Evolutionary conservation across 2,113 vertebrate genomes (phyloP), one percentile per base, ranked within the genome.

Genomic region (Desmodus rotundus): DNA sequence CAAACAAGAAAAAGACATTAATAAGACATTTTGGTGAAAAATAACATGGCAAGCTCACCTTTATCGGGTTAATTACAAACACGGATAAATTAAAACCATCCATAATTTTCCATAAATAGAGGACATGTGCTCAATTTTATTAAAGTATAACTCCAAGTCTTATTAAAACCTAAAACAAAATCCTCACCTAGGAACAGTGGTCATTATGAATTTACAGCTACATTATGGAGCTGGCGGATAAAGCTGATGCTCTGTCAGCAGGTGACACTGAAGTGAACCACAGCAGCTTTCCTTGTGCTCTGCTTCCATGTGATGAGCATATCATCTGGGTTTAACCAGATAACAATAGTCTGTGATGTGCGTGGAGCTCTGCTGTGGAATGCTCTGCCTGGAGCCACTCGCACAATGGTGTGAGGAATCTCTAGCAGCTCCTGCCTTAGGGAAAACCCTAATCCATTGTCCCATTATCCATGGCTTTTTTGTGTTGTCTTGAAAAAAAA

Each of bases 1-100:
- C 77, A 87, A 9, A 28, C 41, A 92, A 96, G 82, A 67, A 36
- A 95, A 95, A 74, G 86, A 96, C 56, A 86, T 87, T n/a, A 94
- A 24, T 12, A 47, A 22, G 31, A 58, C 63, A 24, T 91, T 67
- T 77, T 3, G 0, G 19, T 45, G 43, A 91, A 93, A 76, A 77
- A 33, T 72, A 56, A 72, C 3, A 26, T 4, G 31, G 72, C 10
- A 76, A 68, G 6, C 31, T 94, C 12, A n/a, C 28, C 24, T 80
- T 91, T 5, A 36, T 15, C 17, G 50, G 17, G 19, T 63, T 68
- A 77, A 81, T 43, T 63, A 22, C 52, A 86, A 90, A 83, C 3
- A 63, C 3, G 45, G 52, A 74, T 36, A 77, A 52, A 28, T 89
- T 38, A 76, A 90, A 93, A 17, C 3, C 38, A 81, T 45, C 65